A percentile compares a stretch with the other conserved stretches of the same genome.
These are phyloP conservation scores for Cepaea nemoralis DNA, from an alignment of 1,140 invertebrate genomes.

Conservation along the genomic window DNA sequence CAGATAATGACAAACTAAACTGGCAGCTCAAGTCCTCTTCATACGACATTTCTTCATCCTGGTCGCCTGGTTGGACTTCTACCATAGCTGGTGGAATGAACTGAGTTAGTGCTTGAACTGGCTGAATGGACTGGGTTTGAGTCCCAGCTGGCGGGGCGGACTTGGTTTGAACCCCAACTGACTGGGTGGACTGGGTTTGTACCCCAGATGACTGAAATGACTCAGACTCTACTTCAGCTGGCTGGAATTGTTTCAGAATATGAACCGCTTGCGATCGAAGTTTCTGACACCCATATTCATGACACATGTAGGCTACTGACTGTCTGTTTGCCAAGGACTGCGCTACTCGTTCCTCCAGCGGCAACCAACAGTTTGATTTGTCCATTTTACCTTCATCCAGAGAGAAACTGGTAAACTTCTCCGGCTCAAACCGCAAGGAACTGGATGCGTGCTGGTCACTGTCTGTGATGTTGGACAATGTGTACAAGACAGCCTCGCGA, in stretches of 20 bases:
- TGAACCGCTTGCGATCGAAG: not conserved
- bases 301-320: not conserved
- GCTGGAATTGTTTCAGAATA: conserved; percentile 2
- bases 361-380: conserved; percentile 16
- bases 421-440: conserved; percentile 25
- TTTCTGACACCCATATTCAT: conserved; percentile 13
- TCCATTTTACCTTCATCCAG: not conserved
- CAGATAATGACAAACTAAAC: not conserved
- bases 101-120: no score
- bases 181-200: no score
- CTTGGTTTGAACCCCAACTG: not conserved
- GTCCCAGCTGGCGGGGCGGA: not conserved
- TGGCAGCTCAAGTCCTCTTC: not conserved
- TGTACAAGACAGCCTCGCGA: conserved; percentile 12
- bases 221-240: not conserved
- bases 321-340: not conserved
- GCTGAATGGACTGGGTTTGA: no score
- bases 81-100: no score
- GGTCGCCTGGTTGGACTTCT: no score
- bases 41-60: no score
- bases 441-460: not conserved
- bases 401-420: not conserved
- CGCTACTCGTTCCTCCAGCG: conserved; percentile 31
- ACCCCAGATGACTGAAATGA: not conserved
- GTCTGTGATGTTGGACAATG: not conserved